Evolutionary conservation across 53 echinoderm and acorn worm genomes (phyloP).

Genomic region (Hippasteria phrygiana): DNA sequence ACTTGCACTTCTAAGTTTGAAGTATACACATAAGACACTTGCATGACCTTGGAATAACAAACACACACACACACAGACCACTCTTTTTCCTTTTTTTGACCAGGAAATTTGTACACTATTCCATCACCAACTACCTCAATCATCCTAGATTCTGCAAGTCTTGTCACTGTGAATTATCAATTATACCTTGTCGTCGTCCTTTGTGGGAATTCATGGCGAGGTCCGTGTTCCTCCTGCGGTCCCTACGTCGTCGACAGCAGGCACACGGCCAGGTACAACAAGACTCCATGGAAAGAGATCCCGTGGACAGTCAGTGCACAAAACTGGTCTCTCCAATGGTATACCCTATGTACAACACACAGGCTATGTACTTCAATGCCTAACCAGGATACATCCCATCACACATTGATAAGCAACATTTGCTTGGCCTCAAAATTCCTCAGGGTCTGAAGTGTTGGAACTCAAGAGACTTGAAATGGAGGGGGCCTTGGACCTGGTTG

Average conservation of each 20-base stretch:
- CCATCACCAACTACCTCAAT: neutral
- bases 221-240: neutral
- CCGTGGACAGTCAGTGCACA: too few relatives aligned
- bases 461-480: neutral
- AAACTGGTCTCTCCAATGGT: too few relatives aligned
- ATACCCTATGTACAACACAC: too few relatives aligned
- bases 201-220: constrained; percentile 27
- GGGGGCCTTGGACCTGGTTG: neutral
- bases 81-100: neutral
- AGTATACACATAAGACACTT: neutral
- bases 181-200: constrained; percentile 3
- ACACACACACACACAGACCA: neutral
- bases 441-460: constrained; percentile 23
- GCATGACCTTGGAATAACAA: neutral
- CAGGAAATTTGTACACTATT: neutral
- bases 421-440: constrained; percentile 40
- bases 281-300: constrained; percentile 35
- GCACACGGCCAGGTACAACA: neutral
- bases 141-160: neutral
- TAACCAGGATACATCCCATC: neutral
- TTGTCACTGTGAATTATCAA: neutral
- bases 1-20: too few relatives aligned
- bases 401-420: neutral
- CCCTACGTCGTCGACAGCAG: neutral
- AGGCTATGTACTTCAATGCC: neutral